Base-by-base conservation (phyloP, 2,888 invertebrate species). In the Entomobrya proxima region DNA sequence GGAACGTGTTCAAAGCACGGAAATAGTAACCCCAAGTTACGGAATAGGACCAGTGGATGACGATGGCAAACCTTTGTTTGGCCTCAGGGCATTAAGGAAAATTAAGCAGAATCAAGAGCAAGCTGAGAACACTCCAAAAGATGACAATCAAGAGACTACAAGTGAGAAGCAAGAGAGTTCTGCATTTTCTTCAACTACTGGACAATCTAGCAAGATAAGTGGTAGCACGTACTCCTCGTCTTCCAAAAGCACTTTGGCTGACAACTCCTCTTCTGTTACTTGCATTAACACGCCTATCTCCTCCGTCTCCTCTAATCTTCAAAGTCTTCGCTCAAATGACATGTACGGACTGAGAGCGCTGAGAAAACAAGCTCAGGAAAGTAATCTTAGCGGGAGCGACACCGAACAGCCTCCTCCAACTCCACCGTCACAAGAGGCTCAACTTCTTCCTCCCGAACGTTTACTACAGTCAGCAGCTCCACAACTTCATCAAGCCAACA, bases 21-120 rank as follows among this genome's bases (percentile, higher is more conserved):
- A 90, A 35, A 86, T 88, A 15, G 95, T 96, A 85, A 96, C 95
- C 2, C 96, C 96, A 0, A 95, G 96, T 91, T 96, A 96, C 91
- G 96, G 96, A 1, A 95, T 96, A 1, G 96, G 96, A 0, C 96
- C 96, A 32, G 94, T 95, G 2, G 96, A 96, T 91, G 95, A 96
- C 88, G 94, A 95, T 90, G 96, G 96, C 13, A 93, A 94, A 83
- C 96, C 96, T 27, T 93, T 96, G 83, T 96, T 96, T 92, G 96
- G 96, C 79, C 94, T 96, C 89, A 94, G 94, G 91, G 96, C 96
- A 82, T 93, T 96, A 85, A 89, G 92, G 69, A 89, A 89, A 85
- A 88, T 89, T 37, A 89, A 89, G 69, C 89, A 90, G 75, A 87
- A 84, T 52, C 88, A 90, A 80, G 88, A 89, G 80, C 81, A 87